Conservation (phyloP, 2,113 vertebrate species). For the Cisticola juncidis region DNA sequence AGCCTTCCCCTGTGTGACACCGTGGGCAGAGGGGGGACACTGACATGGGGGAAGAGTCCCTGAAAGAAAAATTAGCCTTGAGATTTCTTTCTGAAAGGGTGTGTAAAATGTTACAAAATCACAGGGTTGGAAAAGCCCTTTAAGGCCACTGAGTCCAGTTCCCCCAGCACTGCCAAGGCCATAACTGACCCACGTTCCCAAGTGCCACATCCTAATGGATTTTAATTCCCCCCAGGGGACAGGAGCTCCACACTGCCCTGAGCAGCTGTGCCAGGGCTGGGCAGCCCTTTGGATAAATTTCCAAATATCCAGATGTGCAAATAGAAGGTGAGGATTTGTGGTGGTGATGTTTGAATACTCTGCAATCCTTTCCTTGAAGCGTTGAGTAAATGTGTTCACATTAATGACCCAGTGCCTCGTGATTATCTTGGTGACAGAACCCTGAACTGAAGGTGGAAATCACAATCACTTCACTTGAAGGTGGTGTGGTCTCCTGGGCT, state of each 20-base stretch:
- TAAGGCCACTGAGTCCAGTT: fast-evolving
- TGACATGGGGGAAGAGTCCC: fast-evolving
- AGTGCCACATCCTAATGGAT: not conserved
- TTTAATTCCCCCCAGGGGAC: not conserved
- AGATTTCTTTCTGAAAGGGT: not conserved
- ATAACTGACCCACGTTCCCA: fast-evolving
- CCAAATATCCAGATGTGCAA: not conserved
- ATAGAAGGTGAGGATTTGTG: not conserved
- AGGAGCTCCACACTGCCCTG: not conserved
- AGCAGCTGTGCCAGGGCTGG: not conserved
- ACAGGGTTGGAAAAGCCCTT: not conserved
- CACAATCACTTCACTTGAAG: not conserved
- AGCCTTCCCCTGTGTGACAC: fast-evolving
- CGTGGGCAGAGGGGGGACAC: fast-evolving
- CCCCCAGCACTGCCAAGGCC: not conserved
- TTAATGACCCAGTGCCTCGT: fast-evolving
- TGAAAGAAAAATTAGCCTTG: too few relatives aligned
- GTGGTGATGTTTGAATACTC: fast-evolving
- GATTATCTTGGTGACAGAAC: not conserved
- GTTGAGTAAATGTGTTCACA: fast-evolving
- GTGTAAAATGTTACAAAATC: not conserved
- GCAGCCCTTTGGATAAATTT: not conserved
- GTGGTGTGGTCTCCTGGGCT: not conserved
- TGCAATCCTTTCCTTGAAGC: too few relatives aligned
- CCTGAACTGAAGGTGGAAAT: not conserved